Percentiles rank a stretch among this genome's conserved stretches.
These are phyloP conservation scores for Amiota mariae DNA, from an alignment of 2,888 invertebrate species.

Conservation along the genomic window DNA sequence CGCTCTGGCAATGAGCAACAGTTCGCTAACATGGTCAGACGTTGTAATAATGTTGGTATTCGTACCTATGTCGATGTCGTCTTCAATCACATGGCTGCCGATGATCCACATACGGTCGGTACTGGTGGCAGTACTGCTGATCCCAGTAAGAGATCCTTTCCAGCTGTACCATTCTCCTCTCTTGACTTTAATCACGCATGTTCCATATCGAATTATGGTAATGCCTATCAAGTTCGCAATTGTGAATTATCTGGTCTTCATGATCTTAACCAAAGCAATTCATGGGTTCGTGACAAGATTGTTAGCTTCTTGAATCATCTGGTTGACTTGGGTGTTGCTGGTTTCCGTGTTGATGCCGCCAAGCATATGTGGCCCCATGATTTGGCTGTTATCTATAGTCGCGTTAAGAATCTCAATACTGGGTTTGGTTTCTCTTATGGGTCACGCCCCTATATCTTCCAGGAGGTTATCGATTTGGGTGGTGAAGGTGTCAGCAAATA, in stretches of 20 bases:
- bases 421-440: slow-evolving; percentile 79
- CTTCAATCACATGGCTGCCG: slow-evolving; percentile 88
- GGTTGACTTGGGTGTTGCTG: slow-evolving; percentile 84
- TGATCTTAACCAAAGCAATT: slow-evolving; percentile 82
- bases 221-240: slow-evolving; percentile 79
- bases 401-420: slow-evolving; percentile 78
- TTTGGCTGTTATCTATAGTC: slow-evolving; percentile 76
- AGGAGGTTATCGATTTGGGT: slow-evolving; percentile 85
- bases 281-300: slow-evolving; percentile 62
- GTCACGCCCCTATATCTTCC: slow-evolving; percentile 80
- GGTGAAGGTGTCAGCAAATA: slow-evolving; percentile 73
- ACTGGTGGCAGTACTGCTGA: slow-evolving; percentile 79
- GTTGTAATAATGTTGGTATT: slow-evolving; percentile 87
- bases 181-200: slow-evolving; percentile 83
- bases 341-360: slow-evolving; percentile 87
- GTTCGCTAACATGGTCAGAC: slow-evolving; percentile 83
- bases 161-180: slow-evolving; percentile 79
- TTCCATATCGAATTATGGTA: slow-evolving; percentile 79
- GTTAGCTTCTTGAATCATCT: slow-evolving; percentile 67
- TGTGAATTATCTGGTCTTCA: slow-evolving; percentile 83
- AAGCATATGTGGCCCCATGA: slow-evolving; percentile 89
- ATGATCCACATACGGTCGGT: slow-evolving; percentile 73
- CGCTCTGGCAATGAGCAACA: slow-evolving; percentile 85
- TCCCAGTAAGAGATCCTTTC: slow-evolving; percentile 76
- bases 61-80: slow-evolving; percentile 88